A percentile compares a stretch with the other conserved stretches of the same genome.
Evolutionary conservation across 1,140 invertebrate species (phyloP).

Genomic region (Oncopodura yosiiana): DNA sequence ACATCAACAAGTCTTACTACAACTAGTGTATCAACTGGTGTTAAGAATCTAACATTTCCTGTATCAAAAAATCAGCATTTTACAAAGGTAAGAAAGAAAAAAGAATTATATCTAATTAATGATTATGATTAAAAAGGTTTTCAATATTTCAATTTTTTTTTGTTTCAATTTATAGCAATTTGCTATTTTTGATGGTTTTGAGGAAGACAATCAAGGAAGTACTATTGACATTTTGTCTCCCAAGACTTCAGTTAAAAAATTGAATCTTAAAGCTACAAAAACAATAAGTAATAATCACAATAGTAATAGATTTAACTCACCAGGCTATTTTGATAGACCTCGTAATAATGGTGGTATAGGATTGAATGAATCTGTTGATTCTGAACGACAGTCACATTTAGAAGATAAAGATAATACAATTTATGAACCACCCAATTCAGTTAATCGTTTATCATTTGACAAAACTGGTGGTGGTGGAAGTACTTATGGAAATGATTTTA

Average conservation of each 20-base stretch:
- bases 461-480: too few relatives aligned
- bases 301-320: too few relatives aligned
- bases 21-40: not conserved
- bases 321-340: too few relatives aligned
- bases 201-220: constrained; percentile 41
- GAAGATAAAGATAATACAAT: too few relatives aligned
- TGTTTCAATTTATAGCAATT: constrained; percentile 9
- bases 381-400: too few relatives aligned
- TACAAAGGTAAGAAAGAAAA: constrained; percentile 29
- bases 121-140: not conserved
- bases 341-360: too few relatives aligned
- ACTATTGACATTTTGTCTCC: constrained; percentile 43
- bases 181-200: constrained; percentile 48
- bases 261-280: constrained; percentile 40
- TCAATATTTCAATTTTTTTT: not conserved
- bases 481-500: too few relatives aligned
- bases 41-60: constrained; percentile 29
- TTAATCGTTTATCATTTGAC: too few relatives aligned
- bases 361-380: too few relatives aligned
- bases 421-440: too few relatives aligned
- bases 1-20: constrained; percentile 16
- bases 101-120: constrained; percentile 7
- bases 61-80: constrained; percentile 3
- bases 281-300: too few relatives aligned
- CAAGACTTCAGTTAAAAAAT: constrained; percentile 47